Evolutionary conservation across 1,140 invertebrate genomes (phyloP).

Genomic region (Battus philenor): DNA sequence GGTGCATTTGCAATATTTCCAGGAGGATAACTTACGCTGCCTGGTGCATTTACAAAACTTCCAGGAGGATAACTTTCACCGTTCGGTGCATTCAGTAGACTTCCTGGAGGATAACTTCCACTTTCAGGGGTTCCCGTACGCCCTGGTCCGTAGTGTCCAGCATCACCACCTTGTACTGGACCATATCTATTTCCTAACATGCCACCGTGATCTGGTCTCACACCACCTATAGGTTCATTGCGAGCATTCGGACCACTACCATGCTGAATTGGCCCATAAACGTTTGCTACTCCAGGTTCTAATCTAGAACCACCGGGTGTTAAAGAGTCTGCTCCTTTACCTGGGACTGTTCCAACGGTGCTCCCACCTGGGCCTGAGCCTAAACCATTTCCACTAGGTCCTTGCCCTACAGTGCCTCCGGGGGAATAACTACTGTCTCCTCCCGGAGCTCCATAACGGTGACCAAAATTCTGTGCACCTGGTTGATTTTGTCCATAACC

Average conservation of each 20-base stretch:
- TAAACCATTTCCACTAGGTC: conserved; percentile 1
- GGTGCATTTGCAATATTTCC: neutral
- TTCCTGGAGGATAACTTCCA: conserved; percentile 13
- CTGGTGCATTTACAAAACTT: neutral
- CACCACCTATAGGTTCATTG: neutral
- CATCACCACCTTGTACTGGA: neutral
- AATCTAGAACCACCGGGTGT: neutral
- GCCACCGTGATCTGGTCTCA: conserved; percentile 5
- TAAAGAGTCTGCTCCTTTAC: neutral
- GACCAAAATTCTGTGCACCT: neutral
- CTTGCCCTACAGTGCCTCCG: neutral
- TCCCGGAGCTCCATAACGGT: neutral
- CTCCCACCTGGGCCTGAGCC: conserved; percentile 1
- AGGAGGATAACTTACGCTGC: neutral
- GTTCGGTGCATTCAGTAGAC: neutral
- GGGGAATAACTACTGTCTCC: neutral
- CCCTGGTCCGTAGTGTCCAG: conserved; percentile 8
- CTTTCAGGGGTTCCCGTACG: neutral
- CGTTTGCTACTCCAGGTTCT: neutral
- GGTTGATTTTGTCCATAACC: neutral
- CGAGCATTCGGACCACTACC: conserved; percentile 4
- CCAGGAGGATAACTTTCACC: conserved; percentile 14
- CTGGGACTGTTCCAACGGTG: neutral
- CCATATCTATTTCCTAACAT: conserved; percentile 5
- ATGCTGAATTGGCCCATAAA: conserved; percentile 17